Evolutionary conservation across 2,888 invertebrate genomes (phyloP).

Genomic region (Helobdella robusta): DNA sequence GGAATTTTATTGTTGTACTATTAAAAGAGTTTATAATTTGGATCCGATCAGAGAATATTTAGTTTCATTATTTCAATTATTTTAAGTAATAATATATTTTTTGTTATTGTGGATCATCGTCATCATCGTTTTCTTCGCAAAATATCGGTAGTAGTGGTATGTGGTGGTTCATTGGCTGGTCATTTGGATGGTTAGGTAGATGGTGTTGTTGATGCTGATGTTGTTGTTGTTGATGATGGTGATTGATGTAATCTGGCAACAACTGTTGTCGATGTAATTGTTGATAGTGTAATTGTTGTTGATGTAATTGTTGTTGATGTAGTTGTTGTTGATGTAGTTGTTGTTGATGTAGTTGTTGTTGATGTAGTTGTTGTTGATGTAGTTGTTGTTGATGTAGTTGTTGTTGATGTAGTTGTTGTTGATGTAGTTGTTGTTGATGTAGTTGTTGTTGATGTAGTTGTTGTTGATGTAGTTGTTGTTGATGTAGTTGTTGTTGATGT

Average conservation of each 20-base stretch:
- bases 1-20: too few relatives aligned
- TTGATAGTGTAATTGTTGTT: neutral
- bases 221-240: neutral
- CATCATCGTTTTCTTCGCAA: neutral
- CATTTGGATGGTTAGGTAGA: neutral
- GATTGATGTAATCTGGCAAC: neutral
- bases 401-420: conserved; percentile 6
- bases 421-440: conserved; percentile 3
- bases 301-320: neutral
- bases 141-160: neutral
- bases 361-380: neutral
- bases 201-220: neutral
- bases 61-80: too few relatives aligned
- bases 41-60: too few relatives aligned
- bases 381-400: conserved; percentile 6
- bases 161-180: neutral
- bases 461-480: conserved; percentile 17
- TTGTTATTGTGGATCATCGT: too few relatives aligned
- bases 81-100: too few relatives aligned
- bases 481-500: conserved; percentile 18
- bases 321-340: neutral
- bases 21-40: too few relatives aligned
- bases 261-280: neutral
- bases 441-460: conserved; percentile 12
- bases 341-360: neutral